These are phyloP conservation scores for Danio aesculapii DNA, from an alignment of 2,797 vertebrate species.

Conservation along the genomic window DNA sequence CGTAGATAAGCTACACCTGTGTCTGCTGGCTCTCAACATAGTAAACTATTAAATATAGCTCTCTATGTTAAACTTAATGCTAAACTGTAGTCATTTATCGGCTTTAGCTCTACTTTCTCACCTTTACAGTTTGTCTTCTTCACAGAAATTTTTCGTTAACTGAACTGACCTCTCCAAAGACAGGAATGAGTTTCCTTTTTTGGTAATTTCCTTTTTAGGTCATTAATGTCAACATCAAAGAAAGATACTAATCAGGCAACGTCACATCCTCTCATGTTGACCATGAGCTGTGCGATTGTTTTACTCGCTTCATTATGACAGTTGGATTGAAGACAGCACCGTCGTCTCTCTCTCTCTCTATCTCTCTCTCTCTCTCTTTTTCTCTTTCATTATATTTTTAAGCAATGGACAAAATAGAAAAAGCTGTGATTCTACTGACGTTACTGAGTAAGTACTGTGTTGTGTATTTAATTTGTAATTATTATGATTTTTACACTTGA, in stretches of 20 bases:
- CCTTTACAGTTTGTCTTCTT: no score
- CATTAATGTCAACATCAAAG: not conserved
- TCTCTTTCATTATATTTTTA: not conserved
- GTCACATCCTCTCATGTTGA: constrained; percentile 14
- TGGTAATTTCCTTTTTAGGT: not conserved
- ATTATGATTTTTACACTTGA: not conserved
- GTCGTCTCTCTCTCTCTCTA: not conserved
- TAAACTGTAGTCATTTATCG: no score
- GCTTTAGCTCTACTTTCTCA: no score
- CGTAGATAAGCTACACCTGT: no score
- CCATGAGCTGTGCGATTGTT: not conserved
- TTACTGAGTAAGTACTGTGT: constrained; percentile 28
- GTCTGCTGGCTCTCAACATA: not conserved
- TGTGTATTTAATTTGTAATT: not conserved
- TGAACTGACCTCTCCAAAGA: not conserved
- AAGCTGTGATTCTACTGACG: constrained; percentile 3
- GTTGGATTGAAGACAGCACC: not conserved
- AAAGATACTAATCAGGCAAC: not conserved
- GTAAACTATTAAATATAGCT: no score
- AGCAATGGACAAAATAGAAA: constrained; percentile 13
- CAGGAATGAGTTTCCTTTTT: not conserved
- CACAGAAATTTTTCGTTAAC: no score
- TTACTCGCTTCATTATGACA: not conserved
- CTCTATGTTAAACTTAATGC: no score
- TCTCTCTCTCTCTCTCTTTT: no score